Conservation (phyloP, 2,797 vertebrate species). For the Sebastes kiyomatsui region DNA sequence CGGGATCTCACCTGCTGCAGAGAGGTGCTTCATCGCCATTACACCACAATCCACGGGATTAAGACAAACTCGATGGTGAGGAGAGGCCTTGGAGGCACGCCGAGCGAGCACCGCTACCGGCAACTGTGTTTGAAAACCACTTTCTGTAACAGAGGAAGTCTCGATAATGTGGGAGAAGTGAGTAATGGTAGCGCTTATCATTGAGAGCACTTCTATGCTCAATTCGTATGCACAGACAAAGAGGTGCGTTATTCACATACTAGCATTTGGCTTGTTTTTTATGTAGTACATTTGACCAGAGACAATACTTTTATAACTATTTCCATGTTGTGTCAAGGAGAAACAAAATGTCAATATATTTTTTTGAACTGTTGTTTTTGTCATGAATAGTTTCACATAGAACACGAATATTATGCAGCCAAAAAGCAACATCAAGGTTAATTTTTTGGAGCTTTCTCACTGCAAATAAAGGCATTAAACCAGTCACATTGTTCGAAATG, state of each 20-base stretch:
- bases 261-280: not conserved
- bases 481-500: too few relatives aligned
- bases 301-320: not conserved
- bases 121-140: conserved; percentile 9
- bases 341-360: not conserved
- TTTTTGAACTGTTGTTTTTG: too few relatives aligned
- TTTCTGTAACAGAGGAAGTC: not conserved
- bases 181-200: not conserved
- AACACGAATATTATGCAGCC: too few relatives aligned
- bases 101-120: not conserved
- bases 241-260: not conserved
- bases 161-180: not conserved
- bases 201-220: not conserved
- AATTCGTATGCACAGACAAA: not conserved
- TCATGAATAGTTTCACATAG: too few relatives aligned
- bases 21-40: conserved; percentile 46
- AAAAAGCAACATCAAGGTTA: too few relatives aligned
- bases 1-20: conserved; percentile 44
- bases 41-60: conserved; percentile 49
- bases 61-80: conserved; percentile 40
- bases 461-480: too few relatives aligned
- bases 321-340: not conserved
- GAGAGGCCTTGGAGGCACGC: conserved; percentile 6
- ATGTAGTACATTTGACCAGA: not conserved
- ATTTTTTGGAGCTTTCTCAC: too few relatives aligned